These are phyloP conservation scores for Glyphotaelius pellucidus DNA, from an alignment of 2,888 invertebrate genomes.

Conservation along the genomic window DNA sequence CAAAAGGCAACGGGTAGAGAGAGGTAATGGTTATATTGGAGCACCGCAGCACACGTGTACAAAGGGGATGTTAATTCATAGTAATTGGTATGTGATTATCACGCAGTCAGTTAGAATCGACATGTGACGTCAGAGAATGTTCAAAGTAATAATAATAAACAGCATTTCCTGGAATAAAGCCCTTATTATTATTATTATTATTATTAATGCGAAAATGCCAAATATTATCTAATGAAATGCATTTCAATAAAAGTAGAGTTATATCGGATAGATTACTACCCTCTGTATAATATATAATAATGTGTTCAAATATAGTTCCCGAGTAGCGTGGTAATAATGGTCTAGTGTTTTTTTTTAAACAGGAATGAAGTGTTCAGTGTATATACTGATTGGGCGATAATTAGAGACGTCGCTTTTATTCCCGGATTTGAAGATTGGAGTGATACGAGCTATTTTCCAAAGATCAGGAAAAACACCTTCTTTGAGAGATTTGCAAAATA, in stretches of 20 bases:
- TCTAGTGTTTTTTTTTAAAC: too few relatives aligned
- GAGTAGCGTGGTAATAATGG: too few relatives aligned
- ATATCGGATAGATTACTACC: neutral
- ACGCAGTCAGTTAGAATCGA: conserved; percentile 5
- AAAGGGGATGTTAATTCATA: conserved; percentile 27
- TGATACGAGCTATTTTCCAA: too few relatives aligned
- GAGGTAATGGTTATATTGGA: conserved; percentile 18
- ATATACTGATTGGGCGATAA: too few relatives aligned
- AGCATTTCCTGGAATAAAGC: too few relatives aligned
- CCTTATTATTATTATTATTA: too few relatives aligned
- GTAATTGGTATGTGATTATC: conserved; percentile 21
- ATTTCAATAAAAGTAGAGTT: neutral
- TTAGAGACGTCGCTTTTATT: too few relatives aligned
- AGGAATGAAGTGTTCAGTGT: too few relatives aligned
- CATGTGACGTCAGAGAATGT: neutral
- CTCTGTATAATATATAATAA: neutral
- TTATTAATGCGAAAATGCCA: neutral
- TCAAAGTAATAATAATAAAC: neutral
- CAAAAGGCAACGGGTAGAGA: conserved; percentile 22
- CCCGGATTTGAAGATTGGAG: too few relatives aligned
- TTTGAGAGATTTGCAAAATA: too few relatives aligned
- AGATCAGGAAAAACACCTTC: too few relatives aligned
- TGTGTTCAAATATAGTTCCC: neutral
- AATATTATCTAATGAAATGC: neutral
- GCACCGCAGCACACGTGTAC: neutral